Evolutionary conservation across 1,140 invertebrate species (phyloP).

Genomic region (Gerris buenoi): DNA sequence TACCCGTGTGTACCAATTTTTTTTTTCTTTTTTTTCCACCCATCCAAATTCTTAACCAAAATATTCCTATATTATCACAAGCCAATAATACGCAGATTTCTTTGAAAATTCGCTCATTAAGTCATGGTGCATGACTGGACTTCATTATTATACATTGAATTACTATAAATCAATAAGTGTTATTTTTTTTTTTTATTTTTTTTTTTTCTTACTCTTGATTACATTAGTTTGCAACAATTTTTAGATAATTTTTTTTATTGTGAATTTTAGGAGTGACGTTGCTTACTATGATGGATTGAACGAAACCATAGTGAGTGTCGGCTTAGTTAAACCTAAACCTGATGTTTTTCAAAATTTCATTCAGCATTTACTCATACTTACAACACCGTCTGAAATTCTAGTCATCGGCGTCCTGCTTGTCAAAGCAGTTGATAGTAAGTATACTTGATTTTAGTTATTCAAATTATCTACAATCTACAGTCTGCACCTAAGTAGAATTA

Average conservation of each 20-base stretch:
- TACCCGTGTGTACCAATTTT: too few relatives aligned
- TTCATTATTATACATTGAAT: too few relatives aligned
- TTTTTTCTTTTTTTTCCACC: too few relatives aligned
- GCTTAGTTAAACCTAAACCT: slow-evolving; percentile 67
- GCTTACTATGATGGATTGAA: slow-evolving; percentile 85
- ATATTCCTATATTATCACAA: too few relatives aligned
- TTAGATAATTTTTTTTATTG: not conserved
- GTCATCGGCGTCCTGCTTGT: slow-evolving; percentile 63
- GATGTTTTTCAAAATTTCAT: slow-evolving; percentile 80
- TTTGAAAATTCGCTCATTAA: too few relatives aligned
- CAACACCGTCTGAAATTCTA: slow-evolving; percentile 84
- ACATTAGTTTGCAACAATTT: not conserved
- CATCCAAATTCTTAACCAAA: too few relatives aligned
- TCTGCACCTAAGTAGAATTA: too few relatives aligned
- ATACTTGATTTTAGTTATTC: slow-evolving; percentile 6
- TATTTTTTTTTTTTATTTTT: too few relatives aligned
- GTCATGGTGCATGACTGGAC: too few relatives aligned
- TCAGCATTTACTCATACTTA: slow-evolving; percentile 78
- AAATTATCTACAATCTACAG: too few relatives aligned
- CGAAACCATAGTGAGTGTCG: slow-evolving; percentile 77
- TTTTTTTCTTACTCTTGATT: not conserved
- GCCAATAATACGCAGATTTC: too few relatives aligned
- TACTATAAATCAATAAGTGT: not conserved
- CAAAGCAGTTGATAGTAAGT: slow-evolving; percentile 34
- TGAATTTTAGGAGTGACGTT: slow-evolving; percentile 51